Base-by-base conservation (phyloP, 2,797 vertebrate species). In the Mus caroli region DNA sequence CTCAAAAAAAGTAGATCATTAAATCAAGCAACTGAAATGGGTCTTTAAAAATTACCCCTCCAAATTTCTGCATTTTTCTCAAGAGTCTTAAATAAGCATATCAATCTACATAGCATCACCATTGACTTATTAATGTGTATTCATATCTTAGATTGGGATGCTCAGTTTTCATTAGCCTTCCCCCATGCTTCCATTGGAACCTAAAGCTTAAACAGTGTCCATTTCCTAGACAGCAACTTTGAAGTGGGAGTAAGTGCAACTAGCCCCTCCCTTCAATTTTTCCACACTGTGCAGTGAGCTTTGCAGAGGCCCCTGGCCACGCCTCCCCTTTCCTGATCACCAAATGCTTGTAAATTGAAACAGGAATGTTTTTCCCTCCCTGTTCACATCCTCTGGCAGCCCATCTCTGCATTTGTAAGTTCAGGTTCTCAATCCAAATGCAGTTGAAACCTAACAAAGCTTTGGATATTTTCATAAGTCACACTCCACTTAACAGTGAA, bases 71-170 rank as follows among this genome's bases (percentile, higher is more conserved):
- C 83, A 95, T 95, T 96, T 88, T 97, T 95, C 97, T 97, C 94
- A 97, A 98, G 96, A 96, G 94, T 92, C 91, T 97, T 91, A 95
- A 97, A 94, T 96, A 96, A 96, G 96, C 87, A 69, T 96, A 95
- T 94, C 94, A 93, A 95, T 97, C 95, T 97, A 90, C 96, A 97
- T 97, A 97, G 88, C 73, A 95, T 97, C 76, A 97, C 50, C 43
- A 88, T 89, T 95, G 95, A 93, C 94, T 96, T 95, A 96, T 88
- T 94, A 96, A 95, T 96, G 90, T 96, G 60, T 84, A 95, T 77
- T 91, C 92, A 92, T 82, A 94, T 97, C 43, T 91, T 88, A 95
- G 83, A 90, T 96, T 92, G 93, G 96, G 37, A 73, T 90, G n/a
- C 69, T 97, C 64, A 90, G 52, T 92, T 97, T 96, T 94, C 87